phyloP scores from a whole-genome alignment of 2,888 invertebrate genomes.

The Allygus modestus region DNA sequence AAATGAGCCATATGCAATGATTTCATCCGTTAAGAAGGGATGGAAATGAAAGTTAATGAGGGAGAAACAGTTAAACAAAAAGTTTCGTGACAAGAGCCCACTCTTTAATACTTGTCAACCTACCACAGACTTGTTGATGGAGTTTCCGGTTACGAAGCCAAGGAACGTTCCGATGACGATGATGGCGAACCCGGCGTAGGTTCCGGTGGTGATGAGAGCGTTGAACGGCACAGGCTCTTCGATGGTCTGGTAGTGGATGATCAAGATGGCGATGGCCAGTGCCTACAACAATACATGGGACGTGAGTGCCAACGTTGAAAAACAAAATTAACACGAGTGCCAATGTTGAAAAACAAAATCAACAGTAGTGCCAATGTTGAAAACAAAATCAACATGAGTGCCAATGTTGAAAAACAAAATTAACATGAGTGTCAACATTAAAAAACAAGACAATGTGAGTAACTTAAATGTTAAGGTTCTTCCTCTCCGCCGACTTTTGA shows the following conservation, averaged over 20 bases:
- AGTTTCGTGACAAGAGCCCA: too few relatives aligned
- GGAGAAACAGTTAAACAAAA: too few relatives aligned
- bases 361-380: not conserved
- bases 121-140: conserved; percentile 70
- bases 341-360: not conserved
- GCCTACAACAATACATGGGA: conserved; percentile 66
- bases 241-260: conserved; percentile 71
- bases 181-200: conserved; percentile 70
- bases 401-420: not conserved
- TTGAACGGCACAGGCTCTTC: conserved; percentile 65
- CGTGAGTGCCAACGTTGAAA: not conserved
- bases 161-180: conserved; percentile 70
- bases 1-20: too few relatives aligned
- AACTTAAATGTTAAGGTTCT: too few relatives aligned
- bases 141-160: conserved; percentile 71
- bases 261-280: conserved; percentile 69
- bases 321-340: not conserved
- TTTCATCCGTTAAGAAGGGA: too few relatives aligned
- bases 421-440: not conserved
- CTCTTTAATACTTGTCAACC: conserved; percentile 64
- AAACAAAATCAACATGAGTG: not conserved
- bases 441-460: not conserved
- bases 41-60: too few relatives aligned
- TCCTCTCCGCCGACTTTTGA: too few relatives aligned
- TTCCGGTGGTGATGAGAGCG: conserved; percentile 69